A percentile compares a stretch with the other conserved stretches of the same genome.
Evolutionary conservation across 2,113 vertebrate species (phyloP).

Genomic region (Pteronura brasiliensis): DNA sequence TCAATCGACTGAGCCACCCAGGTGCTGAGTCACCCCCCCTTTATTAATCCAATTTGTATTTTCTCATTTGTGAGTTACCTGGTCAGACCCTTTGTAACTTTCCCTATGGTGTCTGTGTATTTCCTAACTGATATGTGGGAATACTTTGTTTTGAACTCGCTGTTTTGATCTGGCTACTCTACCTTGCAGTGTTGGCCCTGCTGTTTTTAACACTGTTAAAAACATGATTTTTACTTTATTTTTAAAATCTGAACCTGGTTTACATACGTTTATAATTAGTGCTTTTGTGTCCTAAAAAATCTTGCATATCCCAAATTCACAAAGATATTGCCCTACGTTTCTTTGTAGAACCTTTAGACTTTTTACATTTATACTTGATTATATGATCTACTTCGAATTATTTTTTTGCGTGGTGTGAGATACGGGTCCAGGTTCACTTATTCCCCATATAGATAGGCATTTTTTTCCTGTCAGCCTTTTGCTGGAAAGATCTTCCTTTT

Average conservation of each 20-base stretch:
- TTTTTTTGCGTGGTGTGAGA: not conserved
- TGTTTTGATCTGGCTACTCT: not conserved
- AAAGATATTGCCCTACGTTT: not conserved
- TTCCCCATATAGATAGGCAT: not conserved
- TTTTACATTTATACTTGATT: not conserved
- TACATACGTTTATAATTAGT: not conserved
- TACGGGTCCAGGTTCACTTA: not conserved
- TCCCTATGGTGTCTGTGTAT: not conserved
- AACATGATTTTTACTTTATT: not conserved
- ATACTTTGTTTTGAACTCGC: not conserved
- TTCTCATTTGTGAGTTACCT: not conserved
- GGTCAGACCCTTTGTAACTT: not conserved
- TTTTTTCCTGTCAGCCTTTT: not conserved
- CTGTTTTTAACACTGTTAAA: not conserved
- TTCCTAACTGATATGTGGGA: not conserved
- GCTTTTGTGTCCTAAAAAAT: not conserved
- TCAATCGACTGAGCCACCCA: not conserved
- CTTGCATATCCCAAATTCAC: not conserved
- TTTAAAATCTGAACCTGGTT: not conserved
- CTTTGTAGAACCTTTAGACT: not conserved
- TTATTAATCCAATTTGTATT: not conserved
- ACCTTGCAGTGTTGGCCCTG: not conserved
- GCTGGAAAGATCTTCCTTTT: not conserved
- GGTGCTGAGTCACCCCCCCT: no score
- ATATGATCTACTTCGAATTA: not conserved